Base-by-base conservation (phyloP, 2,113 vertebrate genomes). In the Cochlearius cochlearius region DNA sequence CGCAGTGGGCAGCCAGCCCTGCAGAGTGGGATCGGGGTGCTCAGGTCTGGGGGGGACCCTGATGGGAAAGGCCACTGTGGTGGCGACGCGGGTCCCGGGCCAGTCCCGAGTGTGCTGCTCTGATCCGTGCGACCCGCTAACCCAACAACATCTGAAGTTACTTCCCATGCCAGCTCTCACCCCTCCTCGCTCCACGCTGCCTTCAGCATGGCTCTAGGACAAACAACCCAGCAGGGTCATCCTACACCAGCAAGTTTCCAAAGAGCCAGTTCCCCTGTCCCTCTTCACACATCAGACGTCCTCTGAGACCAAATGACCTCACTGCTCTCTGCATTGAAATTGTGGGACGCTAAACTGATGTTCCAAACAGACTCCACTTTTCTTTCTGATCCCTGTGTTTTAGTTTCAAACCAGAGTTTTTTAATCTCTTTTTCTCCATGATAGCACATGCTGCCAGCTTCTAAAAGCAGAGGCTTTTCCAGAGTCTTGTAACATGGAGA, bases 371-470 rank as follows among this genome's bases (percentile, higher is more conserved):
- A n/a, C 11, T 19, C 22, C 5, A 4, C 27, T 62, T 68, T 32
- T 55, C 79, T 18, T 19, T 18, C 41, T 4, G 62, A 49, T 20
- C 26, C 12, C 14, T 7, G 26, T 6, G 15, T 56, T 75, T 27
- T 43, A 11, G 50, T 26, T 69, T 41, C 63, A 63, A 36, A 53
- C 39, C 41, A 22, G 29, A 62, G 39, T 1, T 29, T 72, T 87
- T 85, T 20, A 64, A 64, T 59, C 12, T 27, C 7, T 8, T 63
- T 58, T 78, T 52, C 50, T 72, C 36, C 73, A n/a, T 10, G 29
- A 29, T 4, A 30, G 17, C 2, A 0, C 50, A 45, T 0, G 1
- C 34, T 5, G 6, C 15, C 13, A 39, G 50, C 45, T 71, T 36
- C 49, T 36, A 63, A 77, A 91, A 71, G 41, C 36, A 23, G 64